Conservation (phyloP, 2,113 vertebrate species). For the Dermatemys mawii region DNA sequence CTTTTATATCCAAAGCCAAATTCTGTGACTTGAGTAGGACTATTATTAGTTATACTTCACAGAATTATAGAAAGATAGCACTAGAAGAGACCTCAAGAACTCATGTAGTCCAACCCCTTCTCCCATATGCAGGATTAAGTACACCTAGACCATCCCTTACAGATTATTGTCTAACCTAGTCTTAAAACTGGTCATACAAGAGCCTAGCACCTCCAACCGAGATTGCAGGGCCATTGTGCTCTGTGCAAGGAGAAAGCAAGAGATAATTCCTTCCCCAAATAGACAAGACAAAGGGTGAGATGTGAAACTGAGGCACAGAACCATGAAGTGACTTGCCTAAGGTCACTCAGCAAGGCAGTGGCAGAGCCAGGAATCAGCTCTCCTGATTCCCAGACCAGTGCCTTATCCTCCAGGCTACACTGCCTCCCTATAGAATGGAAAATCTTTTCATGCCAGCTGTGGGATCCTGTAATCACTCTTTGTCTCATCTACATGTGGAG, state of each 20-base stretch:
- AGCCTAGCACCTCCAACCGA: background rate
- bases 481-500: background rate
- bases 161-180: background rate
- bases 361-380: background rate
- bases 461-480: background rate
- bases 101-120: background rate
- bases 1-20: background rate
- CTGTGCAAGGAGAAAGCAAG: accelerated
- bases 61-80: background rate
- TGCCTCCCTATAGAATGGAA: background rate
- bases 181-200: background rate
- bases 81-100: background rate
- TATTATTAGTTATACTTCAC: background rate
- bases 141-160: background rate
- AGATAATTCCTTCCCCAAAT: accelerated
- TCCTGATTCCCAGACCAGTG: background rate
- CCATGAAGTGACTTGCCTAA: background rate
- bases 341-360: background rate
- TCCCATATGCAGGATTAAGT: background rate
- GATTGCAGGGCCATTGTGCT: accelerated
- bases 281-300: background rate
- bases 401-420: background rate
- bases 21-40: background rate
- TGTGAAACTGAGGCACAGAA: accelerated
- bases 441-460: background rate